Conservation (phyloP, 1,140 invertebrate genomes). For the Medauroidea extradentata region DNA sequence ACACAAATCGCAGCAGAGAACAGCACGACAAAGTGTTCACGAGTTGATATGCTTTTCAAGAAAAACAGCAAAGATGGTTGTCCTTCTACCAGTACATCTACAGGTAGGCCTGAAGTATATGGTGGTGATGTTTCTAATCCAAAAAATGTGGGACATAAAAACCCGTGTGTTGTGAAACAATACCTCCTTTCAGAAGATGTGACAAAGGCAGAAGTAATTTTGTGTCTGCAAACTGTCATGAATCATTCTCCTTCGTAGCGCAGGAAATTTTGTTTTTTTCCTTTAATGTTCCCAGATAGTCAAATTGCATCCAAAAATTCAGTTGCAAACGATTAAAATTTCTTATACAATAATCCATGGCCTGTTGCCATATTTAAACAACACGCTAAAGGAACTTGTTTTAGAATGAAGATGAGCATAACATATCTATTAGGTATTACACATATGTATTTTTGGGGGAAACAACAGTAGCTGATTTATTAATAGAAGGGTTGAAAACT, state of each 20-base stretch:
- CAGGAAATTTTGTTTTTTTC: no score
- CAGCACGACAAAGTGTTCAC: neutral
- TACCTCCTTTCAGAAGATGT: no score
- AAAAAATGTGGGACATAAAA: no score
- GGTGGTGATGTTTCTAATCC: no score
- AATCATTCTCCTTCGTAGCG: no score
- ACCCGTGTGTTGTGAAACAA: no score
- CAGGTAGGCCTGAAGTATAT: no score
- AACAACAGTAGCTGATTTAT: constrained; percentile 18
- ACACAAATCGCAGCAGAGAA: neutral
- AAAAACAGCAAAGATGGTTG: no score
- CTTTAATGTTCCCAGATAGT: neutral
- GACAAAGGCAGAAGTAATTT: no score
- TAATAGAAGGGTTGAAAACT: constrained; percentile 8
- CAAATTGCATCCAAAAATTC: neutral
- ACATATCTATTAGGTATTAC: constrained; percentile 16
- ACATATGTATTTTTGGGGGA: constrained; percentile 20
- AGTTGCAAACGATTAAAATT: constrained; percentile 2
- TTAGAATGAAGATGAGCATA: constrained; percentile 6
- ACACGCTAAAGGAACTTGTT: constrained; percentile 1
- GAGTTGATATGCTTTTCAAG: no score
- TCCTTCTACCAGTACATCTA: no score
- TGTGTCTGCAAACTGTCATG: no score
- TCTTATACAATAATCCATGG: constrained; percentile 3
- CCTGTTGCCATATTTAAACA: neutral